phyloP scores from a whole-genome alignment of 2,888 invertebrate species.

The Tenodera sinensis region DNA sequence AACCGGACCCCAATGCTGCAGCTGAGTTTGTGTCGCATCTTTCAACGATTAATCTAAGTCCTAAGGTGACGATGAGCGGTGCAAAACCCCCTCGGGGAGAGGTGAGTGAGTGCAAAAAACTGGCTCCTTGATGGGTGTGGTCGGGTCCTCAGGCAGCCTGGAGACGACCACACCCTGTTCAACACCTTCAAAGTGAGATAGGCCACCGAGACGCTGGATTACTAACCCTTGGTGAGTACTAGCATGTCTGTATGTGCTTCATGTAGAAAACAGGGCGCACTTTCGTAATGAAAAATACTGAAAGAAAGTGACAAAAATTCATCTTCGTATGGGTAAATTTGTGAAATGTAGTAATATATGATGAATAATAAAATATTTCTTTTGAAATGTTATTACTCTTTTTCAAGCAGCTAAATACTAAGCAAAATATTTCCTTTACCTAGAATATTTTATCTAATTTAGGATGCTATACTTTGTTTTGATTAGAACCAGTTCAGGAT shows the following conservation, averaged over 20 bases:
- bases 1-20: background rate
- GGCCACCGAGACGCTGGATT: background rate
- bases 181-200: background rate
- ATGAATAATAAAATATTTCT: no score
- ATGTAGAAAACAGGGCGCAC: background rate
- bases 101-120: background rate
- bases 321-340: no score
- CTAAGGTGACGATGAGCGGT: background rate
- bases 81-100: background rate
- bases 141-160: background rate
- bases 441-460: no score
- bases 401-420: no score
- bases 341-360: no score
- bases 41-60: background rate
- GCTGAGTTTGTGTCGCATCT: background rate
- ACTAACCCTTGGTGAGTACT: background rate
- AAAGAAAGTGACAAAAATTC: background rate
- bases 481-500: no score
- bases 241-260: background rate
- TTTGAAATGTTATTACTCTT: no score
- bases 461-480: no score
- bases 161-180: background rate
- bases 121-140: background rate
- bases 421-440: no score
- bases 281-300: background rate